A percentile compares a stretch with the other conserved stretches of the same genome.
Conservation (phyloP, 2,113 vertebrate genomes). For the Pogona vitticeps region DNA sequence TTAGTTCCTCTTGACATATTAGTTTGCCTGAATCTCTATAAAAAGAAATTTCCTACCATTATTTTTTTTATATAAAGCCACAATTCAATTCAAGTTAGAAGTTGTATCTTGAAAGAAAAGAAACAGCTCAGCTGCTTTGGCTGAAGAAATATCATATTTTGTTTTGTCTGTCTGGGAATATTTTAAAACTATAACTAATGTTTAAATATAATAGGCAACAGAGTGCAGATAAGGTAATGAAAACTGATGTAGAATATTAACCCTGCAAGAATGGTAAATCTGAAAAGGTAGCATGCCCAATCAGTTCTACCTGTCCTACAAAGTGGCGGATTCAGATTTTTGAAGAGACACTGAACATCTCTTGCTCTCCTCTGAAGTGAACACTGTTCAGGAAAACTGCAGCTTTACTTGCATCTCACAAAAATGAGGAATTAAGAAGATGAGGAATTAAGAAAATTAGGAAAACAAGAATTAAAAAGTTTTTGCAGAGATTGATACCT, state of each 20-base stretch:
- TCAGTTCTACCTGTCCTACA: not conserved
- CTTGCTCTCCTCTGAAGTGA: not conserved
- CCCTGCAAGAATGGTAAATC: not conserved
- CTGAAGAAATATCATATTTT: constrained; percentile 22
- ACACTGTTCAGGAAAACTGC: too few relatives aligned
- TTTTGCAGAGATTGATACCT: not conserved
- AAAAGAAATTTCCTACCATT: not conserved
- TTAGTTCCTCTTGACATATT: constrained; percentile 18
- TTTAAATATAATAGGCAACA: constrained; percentile 17
- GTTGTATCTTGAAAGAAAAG: constrained; percentile 26
- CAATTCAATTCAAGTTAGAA: constrained; percentile 25
- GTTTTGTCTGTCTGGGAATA: constrained; percentile 57
- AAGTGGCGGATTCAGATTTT: constrained; percentile 26
- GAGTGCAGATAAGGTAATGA: constrained; percentile 34
- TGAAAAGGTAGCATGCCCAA: not conserved
- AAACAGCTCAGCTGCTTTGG: constrained; percentile 49
- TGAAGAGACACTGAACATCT: not conserved
- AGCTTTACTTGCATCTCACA: too few relatives aligned
- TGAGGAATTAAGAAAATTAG: too few relatives aligned
- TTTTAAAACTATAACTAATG: constrained; percentile 28
- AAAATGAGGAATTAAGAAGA: too few relatives aligned
- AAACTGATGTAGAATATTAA: constrained; percentile 19
- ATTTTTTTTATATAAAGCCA: constrained; percentile 31
- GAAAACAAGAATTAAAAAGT: not conserved
- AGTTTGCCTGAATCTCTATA: constrained; percentile 25